Evolutionary conservation across 64 coral and sea anemone species (phyloP).

Genomic region (Montipora foliosa): DNA sequence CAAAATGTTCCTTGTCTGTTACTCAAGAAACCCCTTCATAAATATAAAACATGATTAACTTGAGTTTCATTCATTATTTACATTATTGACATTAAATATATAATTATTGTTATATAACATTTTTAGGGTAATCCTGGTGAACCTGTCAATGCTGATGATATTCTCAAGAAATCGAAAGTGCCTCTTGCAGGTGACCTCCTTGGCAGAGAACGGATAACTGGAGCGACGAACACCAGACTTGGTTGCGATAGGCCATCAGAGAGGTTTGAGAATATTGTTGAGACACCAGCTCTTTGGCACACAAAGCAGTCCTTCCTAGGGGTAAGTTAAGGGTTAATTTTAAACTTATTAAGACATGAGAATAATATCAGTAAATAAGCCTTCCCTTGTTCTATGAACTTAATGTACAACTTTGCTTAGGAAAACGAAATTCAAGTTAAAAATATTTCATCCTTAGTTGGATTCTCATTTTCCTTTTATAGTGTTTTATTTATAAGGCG

Average conservation of each 20-base stretch:
- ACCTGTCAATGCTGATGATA: neutral
- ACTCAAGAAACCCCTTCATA: too few species aligned
- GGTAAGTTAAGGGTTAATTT: neutral
- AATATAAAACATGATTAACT: too few species aligned
- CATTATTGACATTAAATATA: too few species aligned
- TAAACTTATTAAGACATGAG: too few species aligned
- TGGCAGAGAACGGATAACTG: slow-evolving; percentile 71
- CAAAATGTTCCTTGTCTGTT: too few species aligned
- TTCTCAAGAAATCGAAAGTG: slow-evolving; percentile 44
- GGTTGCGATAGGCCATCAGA: slow-evolving; percentile 62
- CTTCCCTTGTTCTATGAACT: too few species aligned
- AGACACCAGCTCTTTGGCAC: slow-evolving; percentile 34
- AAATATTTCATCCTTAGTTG: too few species aligned
- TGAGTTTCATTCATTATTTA: neutral
- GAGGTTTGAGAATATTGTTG: slow-evolving; percentile 21
- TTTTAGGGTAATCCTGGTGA: neutral
- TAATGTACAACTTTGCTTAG: too few species aligned
- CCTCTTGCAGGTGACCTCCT: slow-evolving; percentile 69
- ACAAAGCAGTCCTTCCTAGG: slow-evolving; percentile 35
- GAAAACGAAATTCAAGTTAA: too few species aligned
- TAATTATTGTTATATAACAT: neutral
- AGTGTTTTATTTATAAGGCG: too few species aligned
- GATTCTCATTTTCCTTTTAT: too few species aligned
- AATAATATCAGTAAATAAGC: too few species aligned
- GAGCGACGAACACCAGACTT: slow-evolving; percentile 76